Base-by-base conservation (phyloP, 2,113 vertebrate species). In the Dolichotis patagonum region DNA sequence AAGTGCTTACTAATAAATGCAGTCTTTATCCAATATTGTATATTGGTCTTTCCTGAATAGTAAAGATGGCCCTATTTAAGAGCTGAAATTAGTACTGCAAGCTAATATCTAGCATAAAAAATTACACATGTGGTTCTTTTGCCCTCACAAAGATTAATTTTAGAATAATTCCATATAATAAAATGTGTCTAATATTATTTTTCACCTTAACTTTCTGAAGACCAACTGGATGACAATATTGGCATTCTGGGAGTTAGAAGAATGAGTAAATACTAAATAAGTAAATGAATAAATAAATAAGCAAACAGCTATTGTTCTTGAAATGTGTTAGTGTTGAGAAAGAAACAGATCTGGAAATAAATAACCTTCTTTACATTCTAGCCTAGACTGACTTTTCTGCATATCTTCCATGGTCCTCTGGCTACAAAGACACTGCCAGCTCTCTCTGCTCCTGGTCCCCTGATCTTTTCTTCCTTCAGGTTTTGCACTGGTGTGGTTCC, bases 1-100 rank as follows among this genome's bases (percentile, higher is more conserved):
- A 96, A 96, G 71, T 96, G 84, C 95, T 97, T 97, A 95, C 89
- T 98, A 97, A 97, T 97, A 98, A 98, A 98, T 98, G 96, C 52
- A 92, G 58, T 88, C 97, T 98, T 98, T 96, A 94, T 93, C 87
- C 91, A 41, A 52, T 96, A 97, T 98, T 94, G 89, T 63, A 38
- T 96, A 96, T 94, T 96, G 96, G 75, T 67, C 73, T 97, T 98
- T 80, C 71, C 69, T 82, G 85, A 92, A 97, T 96, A 98, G 97
- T 94, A 96, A 98, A 97, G 85, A 96, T 85, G 90, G 78, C 4
- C 7, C 32, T 95, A 54, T 91, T 96, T 93, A 97, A 97, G 95
- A 97, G 91, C 28, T 65, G 1, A 73, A 95, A 98, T 96, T 87
- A 97, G 87, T 60, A 92, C 24, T 92, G n/a, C 10, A 90, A 88